Base-by-base conservation (phyloP, 2,797 vertebrate species). In the Lophotriccus pileatus region DNA sequence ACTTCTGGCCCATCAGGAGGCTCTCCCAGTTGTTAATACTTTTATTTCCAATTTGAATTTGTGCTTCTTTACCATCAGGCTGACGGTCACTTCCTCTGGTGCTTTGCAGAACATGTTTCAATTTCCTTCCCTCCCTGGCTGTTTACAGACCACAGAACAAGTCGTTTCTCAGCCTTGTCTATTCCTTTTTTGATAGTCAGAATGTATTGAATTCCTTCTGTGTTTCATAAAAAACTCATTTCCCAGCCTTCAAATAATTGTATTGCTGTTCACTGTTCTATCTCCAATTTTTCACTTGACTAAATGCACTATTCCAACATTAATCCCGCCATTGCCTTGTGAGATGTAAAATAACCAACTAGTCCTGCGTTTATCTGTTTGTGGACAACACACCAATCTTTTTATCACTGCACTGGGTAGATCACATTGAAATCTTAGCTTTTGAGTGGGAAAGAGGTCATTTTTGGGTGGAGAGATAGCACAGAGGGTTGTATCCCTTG, bases 231-330 rank as follows among this genome's bases (percentile, higher is more conserved):
- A 86, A 95, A 94, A 37, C 80, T 81, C 73, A 91, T 94, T 96
- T 95, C 86, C 93, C 46, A 84, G 68, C 53, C 68, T 62, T 74
- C 90, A 62, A 47, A 66, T 88, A 91, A 94, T 86, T 66, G 55
- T 62, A 62, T 90, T 91, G 80, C 87, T 93, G 73, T 49, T 94
- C 79, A 84, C 55, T 87, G 22, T 43, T 59, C 89, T 63, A n/a
- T 67, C 94, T 93, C 67, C 92, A 95, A 92, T 96, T 96, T 95
- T 93, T 96, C 87, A 95, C 87, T 91, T 89, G 78, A 83, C 83
- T 94, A 94, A 86, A 84, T 78, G 73, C 83, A 73, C 46, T 84
- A 58, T 93, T 88, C 69, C 74, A 66, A 37, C 52, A 79, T 86
- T 82, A 93, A 70, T 76, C 70, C 80, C 66, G 76, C 76, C 77